Base-by-base conservation (phyloP, 2,113 vertebrate genomes). In the Lepus europaeus region DNA sequence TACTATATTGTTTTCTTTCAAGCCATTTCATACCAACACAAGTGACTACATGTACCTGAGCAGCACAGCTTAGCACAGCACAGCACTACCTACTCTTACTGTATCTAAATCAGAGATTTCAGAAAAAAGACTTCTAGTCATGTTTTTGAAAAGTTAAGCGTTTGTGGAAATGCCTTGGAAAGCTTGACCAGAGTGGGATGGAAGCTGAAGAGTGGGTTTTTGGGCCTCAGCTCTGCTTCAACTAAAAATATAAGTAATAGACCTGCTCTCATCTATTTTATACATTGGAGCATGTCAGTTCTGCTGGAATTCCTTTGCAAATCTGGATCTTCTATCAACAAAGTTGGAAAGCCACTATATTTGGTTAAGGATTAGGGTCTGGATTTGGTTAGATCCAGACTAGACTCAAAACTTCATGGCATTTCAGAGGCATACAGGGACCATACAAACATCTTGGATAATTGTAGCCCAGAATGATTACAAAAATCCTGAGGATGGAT, bases 401-500 rank as follows among this genome's bases (percentile, higher is more conserved):
- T 87, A 70, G 12, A 59, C 63, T 17, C 25, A 91, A 76, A 22
- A 31, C 12, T 82, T 83, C 29, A 11, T 20, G 31, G 78, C 19
- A 69, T 53, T 33, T 79, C 22, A 92, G 23, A 53, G 29, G 39
- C 66, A 81, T 36, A 77, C 8, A 90, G 27, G 9, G 70, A 72
- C 45, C 53, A 70, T 17, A 77, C 1, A 45, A 91, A 87, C 33
- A 78, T 68, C 5, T 63, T 17, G 25, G 23, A 22, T 51, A 93
- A 73, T 29, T 78, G 31, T 27, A 94, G 73, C 70, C 36, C 68
- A 87, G 39, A 92, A 90, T 59, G 45, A 96, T 80, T 86, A 96
- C 81, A 88, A 33, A 79, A 93, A 76, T 66, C 17, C 56, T 90
- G 39, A 82, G 56, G 90, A 59, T 64, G 36, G 63, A 23, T 79